Conservation (phyloP, 2,113 vertebrate genomes). For the Pelvicachromis taeniatus region DNA sequence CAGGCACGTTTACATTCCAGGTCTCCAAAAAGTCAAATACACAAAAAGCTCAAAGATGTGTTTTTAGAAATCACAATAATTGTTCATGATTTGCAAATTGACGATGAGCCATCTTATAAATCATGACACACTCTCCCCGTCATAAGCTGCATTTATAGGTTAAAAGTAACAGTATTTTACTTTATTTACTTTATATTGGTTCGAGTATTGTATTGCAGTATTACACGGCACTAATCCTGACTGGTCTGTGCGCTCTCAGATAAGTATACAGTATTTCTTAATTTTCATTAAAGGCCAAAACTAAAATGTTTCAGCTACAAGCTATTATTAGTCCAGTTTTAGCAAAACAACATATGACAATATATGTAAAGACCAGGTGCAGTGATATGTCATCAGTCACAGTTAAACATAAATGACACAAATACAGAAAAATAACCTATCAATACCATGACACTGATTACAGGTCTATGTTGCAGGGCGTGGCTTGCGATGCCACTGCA, state of each 20-base stretch:
- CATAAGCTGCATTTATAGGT: neutral
- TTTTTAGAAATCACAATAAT: neutral
- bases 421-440: neutral
- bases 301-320: neutral
- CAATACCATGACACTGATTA: neutral
- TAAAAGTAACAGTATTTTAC: neutral
- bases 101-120: neutral
- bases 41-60: neutral
- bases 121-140: neutral
- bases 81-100: neutral
- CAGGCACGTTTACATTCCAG: neutral
- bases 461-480: neutral
- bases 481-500: no score
- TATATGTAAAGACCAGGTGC: no score
- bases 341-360: no score
- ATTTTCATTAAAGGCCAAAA: neutral
- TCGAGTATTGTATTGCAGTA: neutral
- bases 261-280: neutral
- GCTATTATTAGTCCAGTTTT: neutral
- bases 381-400: neutral
- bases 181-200: neutral
- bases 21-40: neutral
- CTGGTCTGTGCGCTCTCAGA: neutral
- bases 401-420: neutral
- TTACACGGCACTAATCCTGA: neutral